These are phyloP conservation scores for Chinchilla lanigera DNA, from an alignment of 2,113 vertebrate species.

Conservation along the genomic window DNA sequence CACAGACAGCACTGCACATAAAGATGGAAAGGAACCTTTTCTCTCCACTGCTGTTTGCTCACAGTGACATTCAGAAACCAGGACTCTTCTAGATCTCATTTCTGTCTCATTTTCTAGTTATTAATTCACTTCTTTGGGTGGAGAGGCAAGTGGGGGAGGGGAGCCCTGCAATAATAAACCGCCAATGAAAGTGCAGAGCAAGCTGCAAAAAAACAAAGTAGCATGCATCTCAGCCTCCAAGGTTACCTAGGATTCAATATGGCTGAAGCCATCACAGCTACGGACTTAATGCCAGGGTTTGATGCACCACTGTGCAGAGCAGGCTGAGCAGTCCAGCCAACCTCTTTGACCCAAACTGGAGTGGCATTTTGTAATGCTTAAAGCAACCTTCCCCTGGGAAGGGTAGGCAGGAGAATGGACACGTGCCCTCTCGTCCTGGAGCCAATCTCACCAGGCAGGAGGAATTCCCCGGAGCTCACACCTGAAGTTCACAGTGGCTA, in stretches of 20 bases:
- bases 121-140: conserved; percentile 82
- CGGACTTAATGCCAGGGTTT: background rate
- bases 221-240: conserved; percentile 58
- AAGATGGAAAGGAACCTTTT: conserved; percentile 84
- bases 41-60: conserved; percentile 74
- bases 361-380: conserved; percentile 63
- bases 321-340: background rate
- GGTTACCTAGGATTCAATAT: conserved; percentile 82
- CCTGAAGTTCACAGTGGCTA: conserved; percentile 61
- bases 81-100: conserved; percentile 89
- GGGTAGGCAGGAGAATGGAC: conserved; percentile 58
- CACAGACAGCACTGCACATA: conserved; percentile 83
- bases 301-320: background rate
- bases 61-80: conserved; percentile 88
- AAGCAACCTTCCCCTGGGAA: conserved; percentile 60
- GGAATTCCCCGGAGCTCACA: conserved; percentile 26
- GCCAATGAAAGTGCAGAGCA: conserved; percentile 77
- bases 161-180: conserved; percentile 83
- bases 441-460: conserved; percentile 40
- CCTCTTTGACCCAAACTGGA: background rate
- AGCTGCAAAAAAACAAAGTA: conserved; percentile 65
- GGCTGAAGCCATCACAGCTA: conserved; percentile 68
- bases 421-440: background rate
- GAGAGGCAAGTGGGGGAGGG: conserved; percentile 73
- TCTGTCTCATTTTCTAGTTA: conserved; percentile 87